Evolutionary conservation across 2,797 vertebrate species (phyloP), one percentile per base, ranked within the genome.

Genomic region (Erpetoichthys calabaricus): DNA sequence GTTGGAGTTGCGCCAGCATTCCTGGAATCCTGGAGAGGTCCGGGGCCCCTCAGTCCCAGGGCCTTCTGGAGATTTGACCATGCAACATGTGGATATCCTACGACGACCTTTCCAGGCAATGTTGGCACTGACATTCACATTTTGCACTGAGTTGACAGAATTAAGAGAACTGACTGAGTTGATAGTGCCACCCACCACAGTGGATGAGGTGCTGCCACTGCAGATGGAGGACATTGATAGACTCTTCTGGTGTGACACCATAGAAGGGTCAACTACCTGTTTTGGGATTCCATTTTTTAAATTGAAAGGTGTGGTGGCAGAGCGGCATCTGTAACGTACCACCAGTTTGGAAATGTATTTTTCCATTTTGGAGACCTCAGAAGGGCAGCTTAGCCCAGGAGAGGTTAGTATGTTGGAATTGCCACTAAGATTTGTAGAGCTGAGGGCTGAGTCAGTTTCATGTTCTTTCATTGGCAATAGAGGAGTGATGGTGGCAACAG

Each of bases 61-160:
- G 25, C 86, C 76, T 65, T 89, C 88, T 43, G 86, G 70, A 25
- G 87, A 89, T n/a, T 85, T 83, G 46, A 87, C 76, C 64, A 71
- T 86, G 0, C 82, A 83, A 55, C 86, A 88, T n/a, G 86, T 90
- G 59, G 86, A 86, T 59, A 90, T 90, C 52, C 86, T 78, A 52
- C 80, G 80, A 9, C 84, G 83, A 50, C 79, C 64, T 64, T 81
- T 77, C 67, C 84, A 76, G 25, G 77, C 84, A 1, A 79, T 25
- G 25, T 25, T 79, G 25, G 74, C 71, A 25, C 75, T 70, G 42
- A 75, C 77, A 3, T 25, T 25, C 25, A 25, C 25, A 25, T 25
- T 25, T 25, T 25, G 25, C 25, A 58, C 57, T 9, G 47, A 47
- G 47, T 9, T 47, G 10, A 74, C 62, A 9, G 72, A 69, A 3